A percentile compares a stretch with the other conserved stretches of the same genome.
phyloP scores from a whole-genome alignment of 1,140 invertebrate genomes.

The Mamestra configurata region DNA sequence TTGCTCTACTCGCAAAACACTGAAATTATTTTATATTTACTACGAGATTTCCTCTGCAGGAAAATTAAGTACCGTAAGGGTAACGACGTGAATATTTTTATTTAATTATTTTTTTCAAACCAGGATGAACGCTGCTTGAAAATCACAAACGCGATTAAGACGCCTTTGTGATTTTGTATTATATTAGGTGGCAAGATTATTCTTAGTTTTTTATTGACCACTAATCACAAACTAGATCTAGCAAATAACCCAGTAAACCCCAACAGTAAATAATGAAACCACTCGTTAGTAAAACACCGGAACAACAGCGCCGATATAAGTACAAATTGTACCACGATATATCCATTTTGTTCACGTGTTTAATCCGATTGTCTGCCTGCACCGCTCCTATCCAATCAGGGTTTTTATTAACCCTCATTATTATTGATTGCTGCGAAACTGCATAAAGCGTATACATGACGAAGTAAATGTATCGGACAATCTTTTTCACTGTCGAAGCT shows the following conservation, averaged over 20 bases:
- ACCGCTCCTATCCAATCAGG: slow-evolving; percentile 66
- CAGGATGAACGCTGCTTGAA: too few species aligned
- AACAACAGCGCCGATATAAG: slow-evolving; percentile 24
- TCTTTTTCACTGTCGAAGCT: slow-evolving; percentile 29
- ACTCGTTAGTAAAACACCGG: slow-evolving; percentile 31
- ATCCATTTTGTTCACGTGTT: slow-evolving; percentile 62
- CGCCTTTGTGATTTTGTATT: too few species aligned
- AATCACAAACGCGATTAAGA: too few species aligned
- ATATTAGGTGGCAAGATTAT: neutral
- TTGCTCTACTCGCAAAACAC: too few species aligned
- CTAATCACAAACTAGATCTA: too few species aligned
- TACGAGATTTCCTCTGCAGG: too few species aligned
- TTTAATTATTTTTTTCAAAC: too few species aligned
- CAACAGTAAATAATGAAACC: neutral
- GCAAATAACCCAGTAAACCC: neutral
- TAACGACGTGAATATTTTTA: too few species aligned
- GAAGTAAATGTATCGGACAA: slow-evolving; percentile 25
- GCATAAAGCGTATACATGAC: slow-evolving; percentile 44
- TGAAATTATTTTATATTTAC: too few species aligned
- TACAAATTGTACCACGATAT: slow-evolving; percentile 47
- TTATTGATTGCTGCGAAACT: slow-evolving; percentile 67
- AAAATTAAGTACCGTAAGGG: too few species aligned
- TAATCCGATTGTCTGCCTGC: slow-evolving; percentile 70
- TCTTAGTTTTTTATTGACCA: neutral
- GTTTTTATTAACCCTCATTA: slow-evolving; percentile 76